Evolutionary conservation across 2,113 vertebrate species (phyloP).

Genomic region (Acanthochromis polyacanthus): DNA sequence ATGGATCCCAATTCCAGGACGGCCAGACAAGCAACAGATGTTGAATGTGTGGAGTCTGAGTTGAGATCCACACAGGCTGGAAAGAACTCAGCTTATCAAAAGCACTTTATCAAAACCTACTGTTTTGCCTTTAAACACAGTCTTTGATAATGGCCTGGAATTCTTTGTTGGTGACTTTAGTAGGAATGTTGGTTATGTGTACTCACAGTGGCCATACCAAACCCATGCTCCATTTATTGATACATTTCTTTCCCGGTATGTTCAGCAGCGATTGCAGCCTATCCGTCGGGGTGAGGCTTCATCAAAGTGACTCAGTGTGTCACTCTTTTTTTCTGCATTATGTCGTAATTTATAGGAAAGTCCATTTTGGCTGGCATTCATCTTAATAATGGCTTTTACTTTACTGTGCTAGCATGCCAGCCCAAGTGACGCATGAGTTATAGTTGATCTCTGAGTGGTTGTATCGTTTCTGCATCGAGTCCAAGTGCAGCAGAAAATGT

Average conservation of each 20-base stretch:
- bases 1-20: not conserved
- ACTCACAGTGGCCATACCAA: not conserved
- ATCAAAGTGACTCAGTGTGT: slow-evolving; percentile 42
- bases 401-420: slow-evolving; percentile 42
- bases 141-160: not conserved
- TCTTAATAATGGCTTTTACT: slow-evolving; percentile 56
- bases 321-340: slow-evolving; percentile 35
- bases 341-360: slow-evolving; percentile 33
- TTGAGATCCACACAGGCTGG: not conserved
- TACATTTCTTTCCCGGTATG: slow-evolving; percentile 21
- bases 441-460: slow-evolving; percentile 32
- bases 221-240: slow-evolving; percentile 5
- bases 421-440: slow-evolving; percentile 47
- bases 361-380: slow-evolving; percentile 48
- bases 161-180: not conserved
- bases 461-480: slow-evolving; percentile 16
- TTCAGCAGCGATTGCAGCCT: slow-evolving; percentile 22
- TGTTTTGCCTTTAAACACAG: not conserved
- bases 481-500: not conserved
- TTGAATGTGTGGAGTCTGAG: not conserved
- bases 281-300: slow-evolving; percentile 26
- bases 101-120: not conserved
- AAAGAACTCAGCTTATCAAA: not conserved
- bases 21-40: not conserved
- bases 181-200: not conserved